A percentile compares a stretch with the other conserved stretches of the same genome.
phyloP scores from a whole-genome alignment of 2,888 invertebrate genomes.

The Ctena decussata region DNA sequence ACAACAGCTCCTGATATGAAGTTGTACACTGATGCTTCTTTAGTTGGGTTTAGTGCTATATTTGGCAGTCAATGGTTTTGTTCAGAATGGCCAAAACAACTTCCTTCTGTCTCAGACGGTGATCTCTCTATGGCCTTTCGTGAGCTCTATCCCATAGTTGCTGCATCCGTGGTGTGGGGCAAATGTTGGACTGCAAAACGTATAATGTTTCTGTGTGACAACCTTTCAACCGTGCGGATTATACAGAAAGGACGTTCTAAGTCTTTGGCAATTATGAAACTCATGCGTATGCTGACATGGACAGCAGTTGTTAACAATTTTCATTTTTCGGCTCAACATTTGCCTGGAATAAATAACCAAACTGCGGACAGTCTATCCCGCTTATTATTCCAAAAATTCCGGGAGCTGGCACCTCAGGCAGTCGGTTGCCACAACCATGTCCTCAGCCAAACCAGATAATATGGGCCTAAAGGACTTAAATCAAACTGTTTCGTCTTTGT shows the following conservation, averaged over 20 bases:
- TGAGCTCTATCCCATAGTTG: too few species aligned
- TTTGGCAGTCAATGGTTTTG: constrained; percentile 43
- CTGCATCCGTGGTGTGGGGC: too few species aligned
- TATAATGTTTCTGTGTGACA: constrained; percentile 45
- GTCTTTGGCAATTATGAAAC: constrained; percentile 3
- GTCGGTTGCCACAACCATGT: too few species aligned
- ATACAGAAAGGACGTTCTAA: constrained; percentile 40
- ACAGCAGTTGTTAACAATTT: neutral
- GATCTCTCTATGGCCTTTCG: constrained; percentile 43
- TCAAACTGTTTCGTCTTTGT: neutral
- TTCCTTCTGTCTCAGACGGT: neutral
- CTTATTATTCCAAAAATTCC: neutral
- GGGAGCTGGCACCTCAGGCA: too few species aligned
- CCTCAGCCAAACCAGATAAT: neutral
- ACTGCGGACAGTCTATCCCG: neutral
- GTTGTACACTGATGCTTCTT: constrained; percentile 37
- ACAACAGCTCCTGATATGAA: neutral
- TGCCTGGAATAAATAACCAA: neutral
- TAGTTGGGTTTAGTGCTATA: constrained; percentile 34
- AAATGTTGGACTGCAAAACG: too few species aligned
- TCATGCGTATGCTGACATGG: too few species aligned
- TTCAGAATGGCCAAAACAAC: constrained; percentile 19
- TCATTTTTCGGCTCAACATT: neutral
- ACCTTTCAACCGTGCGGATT: constrained; percentile 40
- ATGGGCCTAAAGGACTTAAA: neutral